A percentile compares a stretch with the other conserved stretches of the same genome.
These are phyloP conservation scores for Ethmia dodecea DNA, from an alignment of 2,888 invertebrate species.

Conservation along the genomic window DNA sequence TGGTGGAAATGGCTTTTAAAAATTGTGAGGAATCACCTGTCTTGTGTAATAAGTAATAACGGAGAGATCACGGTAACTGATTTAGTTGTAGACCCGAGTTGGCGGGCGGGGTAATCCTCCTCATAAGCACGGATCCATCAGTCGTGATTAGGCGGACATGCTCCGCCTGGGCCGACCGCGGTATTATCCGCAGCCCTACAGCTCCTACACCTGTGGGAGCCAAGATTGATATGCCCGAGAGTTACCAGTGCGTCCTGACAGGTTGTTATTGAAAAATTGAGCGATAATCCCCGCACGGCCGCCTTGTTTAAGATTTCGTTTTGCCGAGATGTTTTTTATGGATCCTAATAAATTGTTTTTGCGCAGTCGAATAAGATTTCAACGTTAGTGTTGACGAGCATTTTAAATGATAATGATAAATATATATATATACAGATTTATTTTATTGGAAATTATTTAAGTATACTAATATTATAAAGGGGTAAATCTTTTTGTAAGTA, in stretches of 20 bases:
- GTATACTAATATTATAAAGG: too few species aligned
- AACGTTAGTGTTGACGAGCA: too few species aligned
- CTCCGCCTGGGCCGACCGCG: constrained; percentile 27
- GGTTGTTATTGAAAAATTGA: constrained; percentile 72
- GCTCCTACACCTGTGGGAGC: constrained; percentile 47
- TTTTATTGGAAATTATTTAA: too few species aligned
- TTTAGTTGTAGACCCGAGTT: constrained; percentile 50
- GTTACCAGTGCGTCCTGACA: constrained; percentile 49
- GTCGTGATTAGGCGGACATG: constrained; percentile 67
- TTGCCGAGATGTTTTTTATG: constrained; percentile 15
- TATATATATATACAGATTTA: too few species aligned
- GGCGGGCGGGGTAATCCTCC: constrained; percentile 54
- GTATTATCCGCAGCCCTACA: constrained; percentile 14
- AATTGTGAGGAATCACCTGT: constrained; percentile 22
- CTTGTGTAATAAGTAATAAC: constrained; percentile 29
- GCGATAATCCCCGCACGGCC: constrained; percentile 57
- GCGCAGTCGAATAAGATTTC: background rate
- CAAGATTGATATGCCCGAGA: constrained; percentile 62
- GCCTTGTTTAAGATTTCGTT: constrained; percentile 49
- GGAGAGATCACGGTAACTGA: constrained; percentile 37
- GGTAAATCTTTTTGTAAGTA: too few species aligned
- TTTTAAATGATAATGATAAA: too few species aligned
- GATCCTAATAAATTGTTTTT: too few species aligned
- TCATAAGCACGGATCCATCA: constrained; percentile 64
- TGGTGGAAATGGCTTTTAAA: constrained; percentile 3